Evolutionary conservation across 1,140 invertebrate species (phyloP), one percentile per base, ranked within the genome.

Genomic region (Neodiprion pinetum): DNA sequence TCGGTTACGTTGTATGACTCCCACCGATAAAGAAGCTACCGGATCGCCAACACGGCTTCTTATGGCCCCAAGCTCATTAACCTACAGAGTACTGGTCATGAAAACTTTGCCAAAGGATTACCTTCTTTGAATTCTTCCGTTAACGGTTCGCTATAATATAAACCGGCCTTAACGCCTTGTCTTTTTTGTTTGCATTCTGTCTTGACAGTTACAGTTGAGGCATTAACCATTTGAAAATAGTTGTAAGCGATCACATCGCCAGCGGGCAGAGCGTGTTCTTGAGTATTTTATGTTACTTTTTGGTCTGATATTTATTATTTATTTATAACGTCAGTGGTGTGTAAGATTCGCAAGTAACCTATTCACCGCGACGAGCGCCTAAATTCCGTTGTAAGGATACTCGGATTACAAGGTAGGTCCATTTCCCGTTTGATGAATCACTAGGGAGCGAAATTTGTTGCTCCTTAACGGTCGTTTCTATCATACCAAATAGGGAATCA

Each of bases 381-480:
- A 61, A 61, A 14, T 61, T 61, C 53, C 53, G 53, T 61, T 12
- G 53, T 5, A 12, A 61, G 53, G n/a, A 61, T 61, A 5, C n/a
- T 61, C 53, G 1, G 53, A 40, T 40, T 40, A 5, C 28, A 40
- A 61, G 53, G 53, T 9, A 61, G 9, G 53, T 61, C 53, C 53
- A 61, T 61, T 61, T 61, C 9, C 11, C 3, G 53, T 61, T 12
- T 14, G 53, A 61, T 61, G 53, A 61, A 14, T 72, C 61, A 61
- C 8, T 53, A 53, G 71, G 49, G 49, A 72, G 14, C 14, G 28
- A 53, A 23, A 72, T 23, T 17, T 23, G 61, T 23, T 71, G 48
- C 48, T 71, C 48, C 48, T 71, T 71, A 71, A 50, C 70, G 17
- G 70, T 61, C 53, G 70, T 21, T 53, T 53, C 47, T 28, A 72